Conservation (phyloP, 2,113 vertebrate genomes). For the Nothoprocta pentlandii region DNA sequence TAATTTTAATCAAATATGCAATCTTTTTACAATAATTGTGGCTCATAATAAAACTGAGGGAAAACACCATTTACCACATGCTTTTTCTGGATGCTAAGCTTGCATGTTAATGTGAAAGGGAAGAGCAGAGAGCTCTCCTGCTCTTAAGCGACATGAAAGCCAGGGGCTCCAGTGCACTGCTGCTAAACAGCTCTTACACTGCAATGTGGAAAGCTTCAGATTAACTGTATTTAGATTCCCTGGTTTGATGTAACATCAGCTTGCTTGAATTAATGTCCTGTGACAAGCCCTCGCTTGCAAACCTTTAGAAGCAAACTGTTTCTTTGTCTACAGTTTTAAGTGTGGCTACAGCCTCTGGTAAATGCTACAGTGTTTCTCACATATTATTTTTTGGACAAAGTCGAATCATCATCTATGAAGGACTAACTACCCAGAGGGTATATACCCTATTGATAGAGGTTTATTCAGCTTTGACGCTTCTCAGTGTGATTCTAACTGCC, state of each 20-base stretch:
- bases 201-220: conserved; percentile 60
- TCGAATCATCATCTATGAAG: conserved; percentile 66
- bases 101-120: conserved; percentile 37
- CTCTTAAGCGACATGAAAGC: conserved; percentile 23
- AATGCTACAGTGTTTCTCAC: conserved; percentile 62
- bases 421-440: conserved; percentile 71
- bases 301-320: conserved; percentile 60
- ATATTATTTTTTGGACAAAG: conserved; percentile 66
- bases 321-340: conserved; percentile 68
- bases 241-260: conserved; percentile 66
- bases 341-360: conserved; percentile 46
- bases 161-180: not conserved
- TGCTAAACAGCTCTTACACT: conserved; percentile 41
- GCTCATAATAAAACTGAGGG: not conserved
- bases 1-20: not conserved
- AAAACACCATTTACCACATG: not conserved
- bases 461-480: conserved; percentile 78
- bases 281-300: conserved; percentile 69
- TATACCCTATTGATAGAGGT: conserved; percentile 71
- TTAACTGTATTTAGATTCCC: conserved; percentile 63
- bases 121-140: conserved; percentile 2
- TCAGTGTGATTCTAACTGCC: conserved; percentile 77
- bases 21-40: not conserved
- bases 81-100: not conserved
- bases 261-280: conserved; percentile 72